Evolutionary conservation across 2,113 vertebrate genomes (phyloP), one percentile per base, ranked within the genome.

Genomic region (Gymnarchus niloticus): DNA sequence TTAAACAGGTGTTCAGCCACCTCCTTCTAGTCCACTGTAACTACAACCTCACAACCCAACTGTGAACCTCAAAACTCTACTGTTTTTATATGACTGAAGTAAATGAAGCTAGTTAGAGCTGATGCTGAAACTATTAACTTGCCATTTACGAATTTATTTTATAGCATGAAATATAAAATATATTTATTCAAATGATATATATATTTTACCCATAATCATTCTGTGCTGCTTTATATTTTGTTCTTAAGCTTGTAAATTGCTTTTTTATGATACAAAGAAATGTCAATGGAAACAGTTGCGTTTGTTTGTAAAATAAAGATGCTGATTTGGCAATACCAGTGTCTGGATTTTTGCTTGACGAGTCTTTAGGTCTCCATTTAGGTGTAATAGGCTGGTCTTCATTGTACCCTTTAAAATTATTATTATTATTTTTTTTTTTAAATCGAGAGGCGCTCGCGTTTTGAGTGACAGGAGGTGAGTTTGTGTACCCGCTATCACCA

Each of bases 111-210:
- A 97, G 96, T 96, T 97, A 96, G 93, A 96, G 96, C 97, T 96
- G 95, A 97, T 96, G 96, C 97, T 96, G 94, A 97, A 96, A 96
- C 95, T 94, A 94, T 95, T 94, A 96, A 96, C 94, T 96, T 97
- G 95, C 97, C 97, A 97, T 99, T 98, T 97, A 96, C 96, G 95
- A 96, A 92, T 95, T 99, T 97, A 97, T 99, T 99, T 99, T 98
- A 98, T 98, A 99, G 98, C 98, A 99, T 99, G 98, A 95, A 95
- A 94, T 95, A 96, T 93, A 92, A 93, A 89, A 93, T 95, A 96
- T 99, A 99, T 99, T 99, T 99, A 99, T 99, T 99, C 98, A 98
- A 97, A 99, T 97, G 90, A 96, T 98, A 98, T 98, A 99, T 98
- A 98, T 98, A 99, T 99, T 99, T 99, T 97, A 97, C 96, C 96